Conservation (phyloP, 2,888 invertebrate genomes). For the Fragum fragum region DNA sequence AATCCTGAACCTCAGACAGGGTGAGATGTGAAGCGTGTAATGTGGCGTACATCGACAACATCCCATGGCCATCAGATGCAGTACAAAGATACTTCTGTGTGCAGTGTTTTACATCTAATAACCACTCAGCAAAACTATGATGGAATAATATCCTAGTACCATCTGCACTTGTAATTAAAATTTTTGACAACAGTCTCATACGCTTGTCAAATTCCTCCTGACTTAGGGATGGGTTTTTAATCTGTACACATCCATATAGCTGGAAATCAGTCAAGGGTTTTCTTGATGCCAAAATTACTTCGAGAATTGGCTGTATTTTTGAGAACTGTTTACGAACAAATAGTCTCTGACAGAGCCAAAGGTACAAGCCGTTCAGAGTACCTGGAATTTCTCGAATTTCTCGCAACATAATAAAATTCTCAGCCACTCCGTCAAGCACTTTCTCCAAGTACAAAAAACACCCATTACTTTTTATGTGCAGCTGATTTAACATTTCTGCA, state of each 20-base stretch:
- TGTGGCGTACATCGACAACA: constrained; percentile 90
- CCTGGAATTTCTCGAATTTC: constrained; percentile 97
- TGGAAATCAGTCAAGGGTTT: constrained; percentile 92
- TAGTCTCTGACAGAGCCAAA: constrained; percentile 97
- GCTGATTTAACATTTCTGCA: constrained; percentile 97
- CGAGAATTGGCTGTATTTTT: constrained; percentile 91
- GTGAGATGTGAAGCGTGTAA: constrained; percentile 88
- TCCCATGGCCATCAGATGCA: constrained; percentile 93
- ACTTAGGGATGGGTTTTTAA: constrained; percentile 92
- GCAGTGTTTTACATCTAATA: constrained; percentile 98
- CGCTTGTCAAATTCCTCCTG: constrained; percentile 81
- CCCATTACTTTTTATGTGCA: constrained; percentile 98
- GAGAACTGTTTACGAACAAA: constrained; percentile 95
- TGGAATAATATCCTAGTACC: constrained; percentile 92
- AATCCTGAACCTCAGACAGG: constrained; percentile 87
- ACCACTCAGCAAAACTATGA: constrained; percentile 97
- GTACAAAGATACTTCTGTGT: constrained; percentile 95
- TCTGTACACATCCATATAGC: constrained; percentile 93
- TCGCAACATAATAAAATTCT: constrained; percentile 96
- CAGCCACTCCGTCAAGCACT: constrained; percentile 94
- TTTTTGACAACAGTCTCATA: constrained; percentile 81
- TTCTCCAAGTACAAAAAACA: constrained; percentile 87
- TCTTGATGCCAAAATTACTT: constrained; percentile 93
- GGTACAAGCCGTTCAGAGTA: constrained; percentile 96
- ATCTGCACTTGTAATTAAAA: constrained; percentile 92